Base-by-base conservation (phyloP, 1,140 invertebrate genomes). In the Acyrthosiphon pisum region DNA sequence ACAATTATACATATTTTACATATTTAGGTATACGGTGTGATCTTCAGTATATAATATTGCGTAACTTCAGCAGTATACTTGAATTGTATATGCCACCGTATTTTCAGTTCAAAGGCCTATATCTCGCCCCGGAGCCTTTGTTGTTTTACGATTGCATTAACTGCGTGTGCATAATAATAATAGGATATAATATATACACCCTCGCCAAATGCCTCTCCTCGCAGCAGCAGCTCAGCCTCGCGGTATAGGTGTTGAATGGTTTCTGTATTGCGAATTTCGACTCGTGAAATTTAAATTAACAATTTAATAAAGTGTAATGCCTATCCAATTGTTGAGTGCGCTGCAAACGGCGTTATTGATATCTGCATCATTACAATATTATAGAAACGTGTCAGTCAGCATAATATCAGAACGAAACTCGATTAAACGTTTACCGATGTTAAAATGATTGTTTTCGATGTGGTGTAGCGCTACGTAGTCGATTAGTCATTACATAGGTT, bases 81-180 rank as follows among this genome's bases (percentile, higher is more conserved):
- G 2, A 23, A 83, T 83, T 83, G 37, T 83, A 23, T 26, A 60
- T 41, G 37, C 81, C 8, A n/a, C 60, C 60, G n/a, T 18, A n/a
- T 76, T 76, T 76, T 76, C n/a, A n/a, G 81, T 83, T 37, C 81
- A 83, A 83, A 83, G 81, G 81, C 60, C 30, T 76, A 68, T 41
- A 2, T 41, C 11, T 4, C 6, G 30, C 14, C 60, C 14, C n/a
- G 35, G 37, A 41, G 22, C 81, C 37, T 83, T 83, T 83, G 81
- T 83, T 83, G 37, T 83, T 83, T 83, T 83, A 83, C 81, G 20
- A 83, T 83, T 26, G 37, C 81, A 41, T 83, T 83, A 83, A 83
- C 81, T 18, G 30, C n/a, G 14, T n/a, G 30, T 76, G 30, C 60
- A n/a, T n/a, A 68, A 76, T 76, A 76, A n/a, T 76, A n/a, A 53